Evolutionary conservation across 2,888 invertebrate species (phyloP), one percentile per base, ranked within the genome.

Genomic region (Eupithecia abbreviata): DNA sequence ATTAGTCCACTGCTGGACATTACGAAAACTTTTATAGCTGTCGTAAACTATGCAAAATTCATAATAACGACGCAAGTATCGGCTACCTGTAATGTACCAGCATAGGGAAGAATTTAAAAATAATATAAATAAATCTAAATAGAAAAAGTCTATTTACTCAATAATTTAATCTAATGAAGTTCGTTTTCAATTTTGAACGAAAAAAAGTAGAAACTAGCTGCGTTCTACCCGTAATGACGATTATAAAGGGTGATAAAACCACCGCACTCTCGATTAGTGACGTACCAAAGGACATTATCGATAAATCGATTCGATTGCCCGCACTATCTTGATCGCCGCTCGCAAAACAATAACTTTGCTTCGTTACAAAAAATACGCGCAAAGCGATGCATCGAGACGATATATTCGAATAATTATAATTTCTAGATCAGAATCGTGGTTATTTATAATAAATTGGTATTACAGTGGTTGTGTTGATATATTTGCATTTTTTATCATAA

Each of bases 171-270:
- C 79, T 77, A 74, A 79, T 74, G 73, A 78, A 80, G 80, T 79
- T 77, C 69, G 77, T 81, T 81, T 82, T 81, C 80, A 81, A 80
- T 80, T 82, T 82, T 79, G 73, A 77, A 81, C 70, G 49, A 79
- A 79, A 81, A 58, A 78, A 74, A 68, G 41, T 71, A 75, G 79
- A 79, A 75, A 78, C 51, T 72, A 76, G 77, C 80, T 67, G 74
- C 79, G 71, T 75, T 72, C 78, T 78, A 75, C 68, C 81, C 70
- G 77, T 80, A 92, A 91, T 92, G 90, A 91, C 90, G 93, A 93
- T 93, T 89, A 90, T 90, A 90, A 90, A 89, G 90, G 88, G 87
- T 89, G 94, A 94, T 94, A 94, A 93, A 90, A 88, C 86, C 87
- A 84, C 86, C 86, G 84, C 86, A 87, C 86, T 87, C 88, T 89